phyloP scores from a whole-genome alignment of 1,140 invertebrate species.

The Leptinotarsa texana region DNA sequence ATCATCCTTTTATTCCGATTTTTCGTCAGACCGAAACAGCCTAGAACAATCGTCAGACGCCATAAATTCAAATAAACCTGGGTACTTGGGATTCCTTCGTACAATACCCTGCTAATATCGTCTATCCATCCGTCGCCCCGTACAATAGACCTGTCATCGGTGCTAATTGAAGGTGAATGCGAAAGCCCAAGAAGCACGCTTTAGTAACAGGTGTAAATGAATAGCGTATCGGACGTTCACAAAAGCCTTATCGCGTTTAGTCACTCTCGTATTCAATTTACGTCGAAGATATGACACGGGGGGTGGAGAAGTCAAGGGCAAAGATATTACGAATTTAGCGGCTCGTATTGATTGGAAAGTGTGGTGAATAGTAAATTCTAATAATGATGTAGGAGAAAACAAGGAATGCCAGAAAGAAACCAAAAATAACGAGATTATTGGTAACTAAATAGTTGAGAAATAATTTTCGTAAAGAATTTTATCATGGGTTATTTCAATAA shows the following conservation, averaged over 20 bases:
- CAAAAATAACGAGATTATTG: background rate
- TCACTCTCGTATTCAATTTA: background rate
- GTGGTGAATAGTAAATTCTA: background rate
- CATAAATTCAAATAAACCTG: background rate
- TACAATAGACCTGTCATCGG: background rate
- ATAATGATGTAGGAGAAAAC: background rate
- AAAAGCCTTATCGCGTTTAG: background rate
- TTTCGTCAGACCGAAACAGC: background rate
- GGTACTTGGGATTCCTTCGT: background rate
- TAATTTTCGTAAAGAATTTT: too few relatives aligned
- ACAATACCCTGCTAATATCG: background rate
- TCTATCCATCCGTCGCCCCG: background rate
- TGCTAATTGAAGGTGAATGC: slow-evolving; percentile 3
- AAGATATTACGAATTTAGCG: background rate
- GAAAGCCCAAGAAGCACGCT: background rate
- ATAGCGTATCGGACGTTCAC: background rate
- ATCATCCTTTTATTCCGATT: background rate
- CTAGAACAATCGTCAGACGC: background rate
- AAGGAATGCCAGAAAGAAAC: background rate
- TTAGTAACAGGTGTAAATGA: background rate
- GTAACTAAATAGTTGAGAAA: too few relatives aligned
- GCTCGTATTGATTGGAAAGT: background rate
- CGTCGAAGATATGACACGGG: background rate
- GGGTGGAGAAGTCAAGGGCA: background rate
- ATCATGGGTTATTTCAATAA: too few relatives aligned